Evolutionary conservation across 1,140 invertebrate species (phyloP), one percentile per base, ranked within the genome.

Genomic region (Lithobius niger): DNA sequence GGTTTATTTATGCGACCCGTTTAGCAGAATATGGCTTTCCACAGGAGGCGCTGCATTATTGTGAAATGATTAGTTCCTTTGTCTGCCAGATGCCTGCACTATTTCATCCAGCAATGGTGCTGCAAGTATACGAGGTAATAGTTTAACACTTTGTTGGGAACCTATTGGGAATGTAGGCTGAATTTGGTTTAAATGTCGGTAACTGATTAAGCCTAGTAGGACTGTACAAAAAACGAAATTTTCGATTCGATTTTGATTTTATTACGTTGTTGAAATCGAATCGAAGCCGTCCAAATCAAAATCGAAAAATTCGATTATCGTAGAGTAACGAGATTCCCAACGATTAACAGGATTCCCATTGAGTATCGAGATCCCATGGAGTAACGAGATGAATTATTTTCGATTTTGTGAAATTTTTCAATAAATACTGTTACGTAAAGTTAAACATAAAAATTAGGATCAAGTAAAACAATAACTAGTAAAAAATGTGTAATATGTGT

Each of bases 1-100:
- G 78, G 62, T 72, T 71, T 55, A 54, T 77, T 13, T 78, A 79
- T 67, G 84, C 87, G 15, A 74, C 78, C 19, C 77, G 84, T 56
- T 77, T 95, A 59, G 74, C 81, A 25, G 89, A 94, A 64, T 79
- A 77, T 66, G 89, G 90, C 10, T 74, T 82, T 51, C 70, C 82
- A 60, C 78, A 84, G 67, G 82, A 86, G 70, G 82, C 86, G 27
- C 67, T 92, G 56, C 75, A 82, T 31, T 94, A 94, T 70, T 78
- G 82, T 63, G 88, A 94, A 76, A 79, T 79, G 59, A 81, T 93
- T 4, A 77, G 84, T 3, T 69, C 75, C 10, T 78, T 79, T 44
- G 76, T 88, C 25, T 57, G 62, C 27, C 59, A 75, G 52, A 72
- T 77, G 54, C 78, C 81, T 0, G 65, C 72, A 24, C 65, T 67